Evolutionary conservation across 2,113 vertebrate species (phyloP), one percentile per base, ranked within the genome.

Genomic region (Rhabdomys dilectus): DNA sequence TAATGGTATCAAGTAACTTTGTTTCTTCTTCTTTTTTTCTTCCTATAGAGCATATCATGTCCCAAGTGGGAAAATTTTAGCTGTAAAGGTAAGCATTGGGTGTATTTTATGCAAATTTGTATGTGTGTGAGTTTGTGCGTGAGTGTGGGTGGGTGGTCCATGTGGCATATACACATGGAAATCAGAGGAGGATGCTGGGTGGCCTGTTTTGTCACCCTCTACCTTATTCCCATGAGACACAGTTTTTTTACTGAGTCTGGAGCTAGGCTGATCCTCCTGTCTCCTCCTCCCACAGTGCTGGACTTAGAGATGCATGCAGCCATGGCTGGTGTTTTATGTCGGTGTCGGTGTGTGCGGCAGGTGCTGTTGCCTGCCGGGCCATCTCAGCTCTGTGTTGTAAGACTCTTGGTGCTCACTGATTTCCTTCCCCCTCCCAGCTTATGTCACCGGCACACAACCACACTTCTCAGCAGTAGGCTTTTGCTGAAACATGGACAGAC

Each of bases 41-140:
- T 97, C 94, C 75, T 73, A 13, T 98, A 99, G 99, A 99, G 99
- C 99, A 0, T 99, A 99, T 97, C 99, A 99, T 91, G 97, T 99
- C 96, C 99, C 99, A 1, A 99, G 99, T 97, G 99, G 99, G 78
- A 99, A 99, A 97, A 99, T 99, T 89, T 97, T 99, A 97, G 99
- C 99, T 92, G 99, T 99, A 89, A 99, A 99, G 99, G 99, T 99
- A 98, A 98, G 99, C 96, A 75, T 89, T 98, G n/a, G 62, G 73
- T 70, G 56, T 4, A 42, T 96, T 98, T 95, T 89, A 87, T 87
- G 56, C 29, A 68, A 34, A 66, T 86, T 48, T 86, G 62, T 86
- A 22, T 36, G 42, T 66, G 17, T 81, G 51, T 36, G 77, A 29
- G 22, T n/a, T 8, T 56, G 29, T 58, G 31, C 16, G n/a, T 39